Evolutionary conservation across 2,888 invertebrate species (phyloP).

Genomic region (Macrosoma leucophasiata): DNA sequence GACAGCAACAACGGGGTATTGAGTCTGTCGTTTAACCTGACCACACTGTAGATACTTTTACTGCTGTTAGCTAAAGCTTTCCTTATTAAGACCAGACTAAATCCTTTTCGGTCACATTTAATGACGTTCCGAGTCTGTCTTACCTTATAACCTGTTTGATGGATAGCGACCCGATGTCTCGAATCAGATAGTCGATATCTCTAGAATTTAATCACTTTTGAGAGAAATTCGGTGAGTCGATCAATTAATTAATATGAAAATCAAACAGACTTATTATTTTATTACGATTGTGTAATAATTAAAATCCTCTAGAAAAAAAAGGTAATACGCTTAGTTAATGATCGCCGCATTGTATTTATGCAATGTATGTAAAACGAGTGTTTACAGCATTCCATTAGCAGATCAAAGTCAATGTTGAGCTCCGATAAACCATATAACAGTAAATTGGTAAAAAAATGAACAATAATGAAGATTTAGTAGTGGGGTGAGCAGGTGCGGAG

Average conservation of each 20-base stretch:
- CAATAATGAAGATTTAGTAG: constrained; percentile 63
- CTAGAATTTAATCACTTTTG: constrained; percentile 37
- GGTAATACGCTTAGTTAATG: too few species aligned
- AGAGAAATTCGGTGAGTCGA: constrained; percentile 32
- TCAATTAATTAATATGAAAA: constrained; percentile 11
- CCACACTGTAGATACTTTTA: constrained; percentile 36
- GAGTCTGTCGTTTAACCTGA: too few species aligned
- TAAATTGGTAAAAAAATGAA: constrained; percentile 52
- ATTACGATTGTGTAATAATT: too few species aligned
- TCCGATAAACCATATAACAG: constrained; percentile 54
- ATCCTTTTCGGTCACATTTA: constrained; percentile 69
- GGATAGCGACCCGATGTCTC: constrained; percentile 53
- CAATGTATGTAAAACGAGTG: too few species aligned
- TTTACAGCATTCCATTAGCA: constrained; percentile 27
- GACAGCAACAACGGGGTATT: too few species aligned
- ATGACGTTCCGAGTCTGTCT: constrained; percentile 54
- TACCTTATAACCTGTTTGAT: constrained; percentile 50
- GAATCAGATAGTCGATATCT: constrained; percentile 39
- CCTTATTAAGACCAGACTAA: constrained; percentile 58
- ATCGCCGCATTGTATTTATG: too few species aligned
- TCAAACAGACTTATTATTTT: too few species aligned
- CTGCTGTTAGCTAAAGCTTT: constrained; percentile 47
- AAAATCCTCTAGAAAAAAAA: too few species aligned
- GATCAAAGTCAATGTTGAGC: too few species aligned
- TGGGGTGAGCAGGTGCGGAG: constrained; percentile 52